Percentiles rank a stretch among this genome's conserved stretches.
phyloP scores from a whole-genome alignment of 2,888 invertebrate genomes.

The Limnephilus lunatus region DNA sequence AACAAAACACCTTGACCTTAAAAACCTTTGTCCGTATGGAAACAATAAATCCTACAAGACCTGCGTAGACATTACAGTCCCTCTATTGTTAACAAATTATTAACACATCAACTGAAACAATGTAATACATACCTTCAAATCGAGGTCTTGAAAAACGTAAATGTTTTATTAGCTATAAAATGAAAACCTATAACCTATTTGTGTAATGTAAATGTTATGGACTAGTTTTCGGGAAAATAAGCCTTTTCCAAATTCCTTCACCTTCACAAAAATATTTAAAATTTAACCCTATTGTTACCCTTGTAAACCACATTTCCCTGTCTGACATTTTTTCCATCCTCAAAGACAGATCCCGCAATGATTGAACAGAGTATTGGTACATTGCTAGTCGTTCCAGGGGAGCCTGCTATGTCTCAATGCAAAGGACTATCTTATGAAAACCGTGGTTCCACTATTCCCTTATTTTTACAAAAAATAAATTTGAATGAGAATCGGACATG shows the following conservation, averaged over 20 bases:
- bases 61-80: not conserved
- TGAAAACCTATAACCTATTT: not conserved
- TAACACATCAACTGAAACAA: not conserved
- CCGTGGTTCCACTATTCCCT: too few species aligned
- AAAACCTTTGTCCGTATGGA: not conserved
- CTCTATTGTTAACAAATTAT: not conserved
- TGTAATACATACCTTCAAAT: not conserved
- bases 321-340: too few species aligned
- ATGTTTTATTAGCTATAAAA: not conserved
- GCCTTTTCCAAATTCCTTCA: not conserved
- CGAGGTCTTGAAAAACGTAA: not conserved
- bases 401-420: too few species aligned
- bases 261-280: not conserved
- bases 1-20: not conserved
- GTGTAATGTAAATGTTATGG: not conserved
- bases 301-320: too few species aligned
- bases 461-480: too few species aligned
- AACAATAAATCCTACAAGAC: not conserved
- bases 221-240: not conserved
- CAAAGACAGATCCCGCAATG: too few species aligned
- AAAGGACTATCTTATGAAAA: too few species aligned
- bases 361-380: too few species aligned
- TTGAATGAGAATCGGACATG: too few species aligned
- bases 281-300: too few species aligned
- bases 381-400: too few species aligned